Evolutionary conservation across 2,888 invertebrate genomes (phyloP).

Genomic region (Callimorpha dominula): DNA sequence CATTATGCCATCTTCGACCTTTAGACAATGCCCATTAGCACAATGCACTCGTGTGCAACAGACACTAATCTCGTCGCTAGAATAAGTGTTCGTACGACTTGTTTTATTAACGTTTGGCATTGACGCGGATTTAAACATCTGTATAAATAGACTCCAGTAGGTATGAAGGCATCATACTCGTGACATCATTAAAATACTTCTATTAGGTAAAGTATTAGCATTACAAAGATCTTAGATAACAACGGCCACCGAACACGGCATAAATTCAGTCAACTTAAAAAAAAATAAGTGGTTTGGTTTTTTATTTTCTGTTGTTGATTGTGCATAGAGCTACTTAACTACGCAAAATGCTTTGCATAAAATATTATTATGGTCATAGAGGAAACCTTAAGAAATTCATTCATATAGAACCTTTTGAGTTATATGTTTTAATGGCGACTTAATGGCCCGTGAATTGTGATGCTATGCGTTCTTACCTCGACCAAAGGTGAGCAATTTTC

Average conservation of each 20-base stretch:
- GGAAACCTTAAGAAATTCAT: neutral
- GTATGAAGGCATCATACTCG: conserved; percentile 20
- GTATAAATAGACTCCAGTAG: conserved; percentile 48
- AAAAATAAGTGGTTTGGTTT: conserved; percentile 21
- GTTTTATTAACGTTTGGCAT: conserved; percentile 54
- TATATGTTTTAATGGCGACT: conserved; percentile 12
- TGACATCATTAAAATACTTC: conserved; percentile 48
- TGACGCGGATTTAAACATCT: conserved; percentile 56
- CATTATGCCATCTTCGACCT: conserved; percentile 55
- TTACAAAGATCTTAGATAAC: conserved; percentile 32
- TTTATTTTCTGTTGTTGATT: conserved; percentile 29
- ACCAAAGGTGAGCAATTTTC: conserved; percentile 24
- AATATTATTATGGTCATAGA: neutral
- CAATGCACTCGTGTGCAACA: conserved; percentile 29
- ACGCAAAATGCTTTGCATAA: neutral
- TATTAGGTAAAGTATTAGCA: conserved; percentile 41
- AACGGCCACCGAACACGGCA: conserved; percentile 20
- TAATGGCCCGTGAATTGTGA: conserved; percentile 19
- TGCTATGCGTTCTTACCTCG: conserved; percentile 24
- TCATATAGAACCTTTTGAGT: conserved; percentile 3
- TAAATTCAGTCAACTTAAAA: neutral
- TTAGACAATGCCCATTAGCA: conserved; percentile 49
- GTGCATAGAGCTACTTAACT: neutral
- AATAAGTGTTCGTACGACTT: conserved; percentile 36
- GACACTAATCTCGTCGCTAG: conserved; percentile 14